Evolutionary conservation across 1,140 invertebrate species (phyloP).

Genomic region (Monomorium pharaonis): DNA sequence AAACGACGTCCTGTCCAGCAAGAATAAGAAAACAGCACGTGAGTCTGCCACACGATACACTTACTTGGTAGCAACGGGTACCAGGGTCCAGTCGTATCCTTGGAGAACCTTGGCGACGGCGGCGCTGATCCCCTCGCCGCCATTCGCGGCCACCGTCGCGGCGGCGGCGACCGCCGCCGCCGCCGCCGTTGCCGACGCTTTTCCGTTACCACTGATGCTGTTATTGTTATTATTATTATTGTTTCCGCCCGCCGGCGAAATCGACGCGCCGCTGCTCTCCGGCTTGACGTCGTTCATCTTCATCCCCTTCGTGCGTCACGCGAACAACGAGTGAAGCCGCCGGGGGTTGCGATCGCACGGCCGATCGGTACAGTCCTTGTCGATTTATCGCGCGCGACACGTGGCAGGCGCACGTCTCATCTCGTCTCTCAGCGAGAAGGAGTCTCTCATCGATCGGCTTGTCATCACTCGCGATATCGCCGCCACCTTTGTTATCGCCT

Average conservation of each 20-base stretch:
- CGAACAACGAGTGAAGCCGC: background rate
- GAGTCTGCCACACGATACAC: constrained; percentile 64
- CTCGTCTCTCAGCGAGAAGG: background rate
- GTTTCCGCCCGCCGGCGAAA: constrained; percentile 43
- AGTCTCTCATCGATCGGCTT: constrained; percentile 14
- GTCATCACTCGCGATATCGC: constrained; percentile 28
- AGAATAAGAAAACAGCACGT: too few species aligned
- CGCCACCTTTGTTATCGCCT: constrained; percentile 20
- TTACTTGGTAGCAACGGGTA: constrained; percentile 92
- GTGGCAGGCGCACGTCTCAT: constrained; percentile 27
- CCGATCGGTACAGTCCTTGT: background rate
- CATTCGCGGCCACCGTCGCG: constrained; percentile 62
- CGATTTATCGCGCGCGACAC: constrained; percentile 56
- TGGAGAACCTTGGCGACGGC: constrained; percentile 91
- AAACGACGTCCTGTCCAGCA: too few species aligned
- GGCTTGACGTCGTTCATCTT: constrained; percentile 72
- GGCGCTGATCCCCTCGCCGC: constrained; percentile 88
- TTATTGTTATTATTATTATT: constrained; percentile 68
- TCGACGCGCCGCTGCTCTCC: constrained; percentile 54
- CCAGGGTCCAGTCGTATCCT: constrained; percentile 94
- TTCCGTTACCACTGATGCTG: constrained; percentile 62
- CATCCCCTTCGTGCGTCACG: constrained; percentile 21
- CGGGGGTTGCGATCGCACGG: background rate
- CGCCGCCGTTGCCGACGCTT: constrained; percentile 30
- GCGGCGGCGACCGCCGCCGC: constrained; percentile 12